Evolutionary conservation across 2,888 invertebrate genomes (phyloP).

Genomic region (Drosophila setosimentum): DNA sequence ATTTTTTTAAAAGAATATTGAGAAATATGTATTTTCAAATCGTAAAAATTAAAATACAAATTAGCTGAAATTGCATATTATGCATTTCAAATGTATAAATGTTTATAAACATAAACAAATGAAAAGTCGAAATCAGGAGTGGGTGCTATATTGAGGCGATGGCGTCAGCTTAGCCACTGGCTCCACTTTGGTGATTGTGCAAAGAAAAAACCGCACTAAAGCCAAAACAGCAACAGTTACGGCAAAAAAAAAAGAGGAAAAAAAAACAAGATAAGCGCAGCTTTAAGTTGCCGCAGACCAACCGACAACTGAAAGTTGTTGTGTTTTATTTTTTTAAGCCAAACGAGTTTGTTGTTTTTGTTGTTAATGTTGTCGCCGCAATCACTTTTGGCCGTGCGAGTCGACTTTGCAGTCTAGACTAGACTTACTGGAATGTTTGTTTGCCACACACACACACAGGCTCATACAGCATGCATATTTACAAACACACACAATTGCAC

Average conservation of each 20-base stretch:
- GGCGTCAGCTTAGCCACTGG: constrained; percentile 53
- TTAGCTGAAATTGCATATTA: not conserved
- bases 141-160: constrained; percentile 26
- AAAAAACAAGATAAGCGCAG: constrained; percentile 47
- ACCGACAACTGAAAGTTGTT: constrained; percentile 77
- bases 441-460: constrained; percentile 12
- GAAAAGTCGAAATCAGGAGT: not conserved
- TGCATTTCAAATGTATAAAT: not conserved
- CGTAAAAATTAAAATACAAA: not conserved
- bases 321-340: constrained; percentile 57
- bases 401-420: constrained; percentile 52
- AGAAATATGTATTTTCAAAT: not conserved
- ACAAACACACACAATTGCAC: not conserved
- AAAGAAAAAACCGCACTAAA: constrained; percentile 31
- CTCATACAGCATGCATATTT: constrained; percentile 12
- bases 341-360: constrained; percentile 69
- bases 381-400: constrained; percentile 70
- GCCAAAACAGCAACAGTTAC: constrained; percentile 37
- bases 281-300: constrained; percentile 38
- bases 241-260: constrained; percentile 33
- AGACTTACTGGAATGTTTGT: constrained; percentile 59
- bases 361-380: constrained; percentile 64
- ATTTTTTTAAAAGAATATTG: not conserved
- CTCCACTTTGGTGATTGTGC: constrained; percentile 55
- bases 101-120: not conserved